A percentile compares a stretch with the other conserved stretches of the same genome.
These are phyloP conservation scores for Tretioscincus oriximinensis DNA, from an alignment of 2,113 vertebrate species.

Conservation along the genomic window DNA sequence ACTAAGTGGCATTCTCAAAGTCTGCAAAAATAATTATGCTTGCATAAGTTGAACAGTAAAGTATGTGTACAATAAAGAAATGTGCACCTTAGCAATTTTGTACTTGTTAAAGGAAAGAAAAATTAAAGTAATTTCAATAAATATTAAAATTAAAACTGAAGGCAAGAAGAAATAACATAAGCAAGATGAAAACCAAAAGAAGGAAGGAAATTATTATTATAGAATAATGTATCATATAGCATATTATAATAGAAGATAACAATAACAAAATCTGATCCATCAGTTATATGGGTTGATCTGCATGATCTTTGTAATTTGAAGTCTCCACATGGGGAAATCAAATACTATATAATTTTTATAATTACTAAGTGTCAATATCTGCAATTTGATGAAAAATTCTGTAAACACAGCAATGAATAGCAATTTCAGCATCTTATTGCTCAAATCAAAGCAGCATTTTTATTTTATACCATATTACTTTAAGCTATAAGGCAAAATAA, in stretches of 20 bases:
- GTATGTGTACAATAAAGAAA: not conserved
- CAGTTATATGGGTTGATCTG: not conserved
- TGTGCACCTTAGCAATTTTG: not conserved
- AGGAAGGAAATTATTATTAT: not conserved
- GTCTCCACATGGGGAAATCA: not conserved
- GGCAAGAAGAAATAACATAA: not conserved
- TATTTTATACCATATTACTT: not conserved
- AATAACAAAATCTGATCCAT: too few relatives aligned
- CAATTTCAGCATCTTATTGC: not conserved
- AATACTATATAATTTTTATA: not conserved
- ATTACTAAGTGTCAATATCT: not conserved
- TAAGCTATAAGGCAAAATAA: not conserved
- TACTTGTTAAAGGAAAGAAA: not conserved
- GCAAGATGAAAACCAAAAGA: not conserved
- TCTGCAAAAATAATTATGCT: slow-evolving; percentile 68
- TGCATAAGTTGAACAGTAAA: not conserved
- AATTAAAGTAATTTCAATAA: not conserved
- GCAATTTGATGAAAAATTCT: slow-evolving; percentile 16
- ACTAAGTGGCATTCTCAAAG: slow-evolving; percentile 88
- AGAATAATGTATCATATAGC: too few relatives aligned
- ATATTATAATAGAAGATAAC: too few relatives aligned
- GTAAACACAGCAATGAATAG: not conserved
- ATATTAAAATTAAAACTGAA: not conserved
- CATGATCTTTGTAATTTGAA: not conserved
- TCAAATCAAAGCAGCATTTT: slow-evolving; percentile 25